Conservation (phyloP, 1,140 invertebrate genomes). For the Aphaenogaster ashmeadi region DNA sequence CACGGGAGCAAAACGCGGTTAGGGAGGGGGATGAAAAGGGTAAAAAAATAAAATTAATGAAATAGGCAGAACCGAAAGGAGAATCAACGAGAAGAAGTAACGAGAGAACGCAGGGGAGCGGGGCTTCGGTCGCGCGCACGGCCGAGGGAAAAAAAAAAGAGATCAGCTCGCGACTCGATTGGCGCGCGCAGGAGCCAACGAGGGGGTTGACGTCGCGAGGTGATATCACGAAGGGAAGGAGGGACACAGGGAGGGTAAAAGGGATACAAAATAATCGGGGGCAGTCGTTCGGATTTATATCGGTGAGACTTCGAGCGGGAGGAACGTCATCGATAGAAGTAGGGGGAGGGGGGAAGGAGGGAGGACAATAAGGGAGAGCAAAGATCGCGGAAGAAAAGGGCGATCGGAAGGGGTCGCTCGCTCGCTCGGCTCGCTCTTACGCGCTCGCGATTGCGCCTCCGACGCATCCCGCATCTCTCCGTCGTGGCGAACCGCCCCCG, state of each 20-base stretch:
- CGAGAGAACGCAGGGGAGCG: neutral
- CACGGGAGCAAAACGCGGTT: neutral
- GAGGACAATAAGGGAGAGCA: neutral
- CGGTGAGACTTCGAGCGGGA: neutral
- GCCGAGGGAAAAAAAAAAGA: neutral
- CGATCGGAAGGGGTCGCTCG: neutral
- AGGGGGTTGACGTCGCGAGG: conserved; percentile 5
- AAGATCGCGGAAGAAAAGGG: conserved; percentile 9
- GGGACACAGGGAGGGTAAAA: neutral
- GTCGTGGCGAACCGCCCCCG: neutral
- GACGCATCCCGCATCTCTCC: neutral
- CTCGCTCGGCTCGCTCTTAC: conserved; percentile 3
- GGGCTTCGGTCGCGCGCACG: conserved; percentile 42
- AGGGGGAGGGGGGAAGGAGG: neutral
- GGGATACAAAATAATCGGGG: neutral
- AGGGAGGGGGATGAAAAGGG: neutral
- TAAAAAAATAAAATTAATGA: neutral
- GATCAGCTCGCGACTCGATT: conserved; percentile 40
- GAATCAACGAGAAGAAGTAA: conserved; percentile 22
- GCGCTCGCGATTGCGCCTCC: neutral
- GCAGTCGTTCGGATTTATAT: neutral
- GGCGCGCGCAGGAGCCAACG: neutral
- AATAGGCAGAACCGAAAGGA: neutral
- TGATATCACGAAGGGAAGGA: neutral
- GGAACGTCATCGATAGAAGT: neutral